phyloP scores from a whole-genome alignment of 2,888 invertebrate species.

The Neoascia interrupta region DNA sequence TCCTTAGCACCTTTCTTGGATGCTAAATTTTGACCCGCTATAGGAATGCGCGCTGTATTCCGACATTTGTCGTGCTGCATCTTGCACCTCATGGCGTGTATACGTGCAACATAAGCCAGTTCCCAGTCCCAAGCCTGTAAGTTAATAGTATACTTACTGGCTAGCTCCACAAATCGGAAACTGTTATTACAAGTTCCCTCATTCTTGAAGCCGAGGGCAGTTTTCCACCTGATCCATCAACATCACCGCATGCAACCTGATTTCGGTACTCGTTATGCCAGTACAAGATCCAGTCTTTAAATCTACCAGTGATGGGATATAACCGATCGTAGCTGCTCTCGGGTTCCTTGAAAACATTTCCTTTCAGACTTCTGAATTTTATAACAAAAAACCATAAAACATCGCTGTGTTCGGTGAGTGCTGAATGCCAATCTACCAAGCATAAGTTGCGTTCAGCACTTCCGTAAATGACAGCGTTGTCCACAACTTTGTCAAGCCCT shows the following conservation, averaged over 20 bases:
- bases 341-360: no score
- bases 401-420: no score
- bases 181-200: slow-evolving; percentile 36
- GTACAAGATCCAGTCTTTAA: slow-evolving; percentile 29
- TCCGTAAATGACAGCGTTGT: no score
- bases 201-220: slow-evolving; percentile 22
- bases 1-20: no score
- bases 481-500: neutral
- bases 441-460: no score
- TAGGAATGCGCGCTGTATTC: slow-evolving; percentile 22
- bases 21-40: slow-evolving; percentile 47
- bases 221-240: neutral
- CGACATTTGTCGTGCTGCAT: slow-evolving; percentile 47
- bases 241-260: slow-evolving; percentile 40
- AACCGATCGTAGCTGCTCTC: slow-evolving; percentile 26
- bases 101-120: slow-evolving; percentile 42
- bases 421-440: no score
- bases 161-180: neutral
- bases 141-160: neutral
- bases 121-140: slow-evolving; percentile 53
- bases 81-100: slow-evolving; percentile 33
- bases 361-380: no score
- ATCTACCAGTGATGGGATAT: slow-evolving; percentile 27
- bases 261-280: slow-evolving; percentile 59
- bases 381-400: neutral